phyloP scores from a whole-genome alignment of 92 coral and sea anemone genomes.

The Chrysogorgia sp. region DNA sequence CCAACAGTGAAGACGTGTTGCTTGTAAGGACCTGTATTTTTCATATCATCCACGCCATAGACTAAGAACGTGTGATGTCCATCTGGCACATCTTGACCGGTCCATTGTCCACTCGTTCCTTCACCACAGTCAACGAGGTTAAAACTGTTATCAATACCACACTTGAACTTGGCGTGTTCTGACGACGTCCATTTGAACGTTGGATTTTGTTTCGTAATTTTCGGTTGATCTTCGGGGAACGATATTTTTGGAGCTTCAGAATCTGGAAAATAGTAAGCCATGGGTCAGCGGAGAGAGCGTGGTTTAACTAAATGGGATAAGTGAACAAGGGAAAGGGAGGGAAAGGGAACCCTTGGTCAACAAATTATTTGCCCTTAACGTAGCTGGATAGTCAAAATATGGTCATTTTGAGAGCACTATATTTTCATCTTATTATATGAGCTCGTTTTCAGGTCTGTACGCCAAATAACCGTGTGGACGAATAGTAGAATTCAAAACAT shows the following conservation, averaged over 20 bases:
- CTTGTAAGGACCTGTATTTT: neutral
- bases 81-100: slow-evolving; percentile 6
- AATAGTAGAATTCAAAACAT: too few species aligned
- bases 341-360: too few species aligned
- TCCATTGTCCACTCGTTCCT: slow-evolving; percentile 25
- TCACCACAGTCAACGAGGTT: slow-evolving; percentile 23
- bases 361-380: too few species aligned
- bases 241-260: slow-evolving; percentile 1
- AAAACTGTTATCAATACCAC: slow-evolving; percentile 24
- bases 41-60: slow-evolving; percentile 25
- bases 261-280: slow-evolving; percentile 3
- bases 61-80: slow-evolving; percentile 20
- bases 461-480: too few species aligned
- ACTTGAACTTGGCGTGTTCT: slow-evolving; percentile 26
- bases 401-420: too few species aligned
- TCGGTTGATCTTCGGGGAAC: slow-evolving; percentile 4
- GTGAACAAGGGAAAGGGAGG: too few species aligned
- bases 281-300: too few species aligned
- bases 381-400: too few species aligned
- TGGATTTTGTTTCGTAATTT: slow-evolving; percentile 11
- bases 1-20: slow-evolving; percentile 19
- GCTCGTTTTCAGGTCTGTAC: too few species aligned
- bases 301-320: too few species aligned
- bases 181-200: slow-evolving; percentile 26
- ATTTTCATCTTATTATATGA: too few species aligned